phyloP scores from a whole-genome alignment of 2,888 invertebrate species.

The Calameuta idolon region DNA sequence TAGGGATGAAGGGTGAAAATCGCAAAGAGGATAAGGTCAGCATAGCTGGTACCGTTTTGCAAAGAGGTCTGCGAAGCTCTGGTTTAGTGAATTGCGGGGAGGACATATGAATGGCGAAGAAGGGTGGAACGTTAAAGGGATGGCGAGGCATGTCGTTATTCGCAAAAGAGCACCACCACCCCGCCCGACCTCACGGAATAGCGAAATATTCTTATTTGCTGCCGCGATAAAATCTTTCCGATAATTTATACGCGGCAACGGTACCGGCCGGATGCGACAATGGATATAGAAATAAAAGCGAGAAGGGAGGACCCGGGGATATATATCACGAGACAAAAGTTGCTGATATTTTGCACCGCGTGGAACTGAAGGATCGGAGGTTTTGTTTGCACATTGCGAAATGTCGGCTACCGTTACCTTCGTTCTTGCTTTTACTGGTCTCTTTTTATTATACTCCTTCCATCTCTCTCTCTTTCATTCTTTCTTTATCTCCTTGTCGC shows the following conservation, averaged over 20 bases:
- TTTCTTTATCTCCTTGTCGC: not conserved
- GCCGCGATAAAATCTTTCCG: conserved; percentile 40
- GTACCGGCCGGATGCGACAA: conserved; percentile 22
- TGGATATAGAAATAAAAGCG: conserved; percentile 16
- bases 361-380: conserved; percentile 3
- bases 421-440: not conserved
- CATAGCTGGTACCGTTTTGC: not conserved
- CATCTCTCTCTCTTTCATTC: not conserved
- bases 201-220: conserved; percentile 35
- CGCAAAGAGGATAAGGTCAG: not conserved
- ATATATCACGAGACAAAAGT: conserved; percentile 16
- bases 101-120: not conserved
- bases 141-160: not conserved
- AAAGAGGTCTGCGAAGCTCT: not conserved
- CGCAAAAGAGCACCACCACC: not conserved
- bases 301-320: not conserved
- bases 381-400: conserved; percentile 8
- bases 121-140: not conserved
- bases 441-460: not conserved
- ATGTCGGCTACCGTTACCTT: not conserved
- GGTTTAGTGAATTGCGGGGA: not conserved
- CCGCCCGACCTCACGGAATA: conserved; percentile 3
- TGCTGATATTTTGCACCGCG: conserved; percentile 15
- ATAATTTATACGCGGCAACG: conserved; percentile 35
- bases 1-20: not conserved